Evolutionary conservation across 1,140 invertebrate species (phyloP), one percentile per base, ranked within the genome.

Genomic region (Arctopsyche grandis): DNA sequence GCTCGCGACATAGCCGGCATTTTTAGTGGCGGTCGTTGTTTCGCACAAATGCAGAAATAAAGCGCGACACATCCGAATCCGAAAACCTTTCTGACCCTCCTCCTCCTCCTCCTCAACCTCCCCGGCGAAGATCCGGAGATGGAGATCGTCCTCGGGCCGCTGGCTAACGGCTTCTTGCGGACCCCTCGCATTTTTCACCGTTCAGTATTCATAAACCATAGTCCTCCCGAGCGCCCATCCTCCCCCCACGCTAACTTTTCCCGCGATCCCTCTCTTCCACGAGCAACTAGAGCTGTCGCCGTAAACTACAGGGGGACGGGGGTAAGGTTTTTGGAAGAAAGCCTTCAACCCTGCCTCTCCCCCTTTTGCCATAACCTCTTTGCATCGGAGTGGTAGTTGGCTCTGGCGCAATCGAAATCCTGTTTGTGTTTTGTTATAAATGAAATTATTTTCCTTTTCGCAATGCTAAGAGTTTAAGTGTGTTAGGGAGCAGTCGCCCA

Each of bases 371-470:
- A 46, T 16, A 26, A 5, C 19, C 22, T 24, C 43, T n/a, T 38
- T 16, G 22, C 43, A 22, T 24, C 24, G n/a, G 29, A 38, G 29
- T 22, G 14, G 5, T 22, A 14, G 66, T 22, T 22, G 16, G 21
- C n/a, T 38, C 22, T 58, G 56, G 26, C 26, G 46, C 70, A 66
- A 38, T 75, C 71, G 80, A 60, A 81, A 79, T 81, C 77, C 77
- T 76, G 80, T 81, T 81, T 81, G 80, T 81, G 77, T 79, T 79
- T 78, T 70, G 80, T 66, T 79, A 71, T 75, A 81, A 81, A 81
- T 81, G 74, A 79, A 81, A 81, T 81, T 81, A 81, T 81, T 81
- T 81, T 79, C 80, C 80, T 77, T 81, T 77, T 81, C 80, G 77
- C 78, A 75, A 75, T 58, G 78, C 80, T 76, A 76, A 81, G 77